These are phyloP conservation scores for Hippoglossus hippoglossus DNA, from an alignment of 2,797 vertebrate species.

Conservation along the genomic window DNA sequence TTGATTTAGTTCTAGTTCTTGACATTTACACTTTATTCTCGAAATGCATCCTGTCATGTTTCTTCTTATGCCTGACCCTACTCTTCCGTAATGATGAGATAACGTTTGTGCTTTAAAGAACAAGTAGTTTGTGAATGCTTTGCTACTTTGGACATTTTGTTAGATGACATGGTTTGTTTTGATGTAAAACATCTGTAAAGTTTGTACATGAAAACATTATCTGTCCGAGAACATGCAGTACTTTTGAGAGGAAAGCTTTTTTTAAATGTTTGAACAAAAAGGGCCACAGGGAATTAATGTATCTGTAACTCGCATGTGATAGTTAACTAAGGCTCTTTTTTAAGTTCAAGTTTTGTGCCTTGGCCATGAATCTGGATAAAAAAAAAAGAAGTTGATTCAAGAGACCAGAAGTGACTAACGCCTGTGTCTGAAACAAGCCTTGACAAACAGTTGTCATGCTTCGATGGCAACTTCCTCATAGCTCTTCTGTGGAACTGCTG, in stretches of 20 bases:
- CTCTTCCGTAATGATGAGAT: background rate
- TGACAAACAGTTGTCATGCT: background rate
- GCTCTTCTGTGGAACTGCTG: constrained; percentile 51
- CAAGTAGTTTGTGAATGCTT: background rate
- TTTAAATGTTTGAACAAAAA: background rate
- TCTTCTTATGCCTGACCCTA: background rate
- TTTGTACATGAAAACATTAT: background rate
- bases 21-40: no score
- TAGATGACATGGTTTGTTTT: background rate
- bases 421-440: background rate
- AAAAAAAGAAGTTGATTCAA: no score
- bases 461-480: constrained; percentile 40
- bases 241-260: background rate
- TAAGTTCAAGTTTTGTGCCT: background rate
- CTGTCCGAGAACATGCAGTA: background rate
- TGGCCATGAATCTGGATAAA: background rate
- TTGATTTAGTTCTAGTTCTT: no score
- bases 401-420: background rate
- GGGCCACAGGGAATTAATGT: no score
- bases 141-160: background rate
- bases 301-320: no score
- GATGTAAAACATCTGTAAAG: accelerated
- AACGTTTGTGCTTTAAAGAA: background rate
- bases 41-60: no score
- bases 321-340: no score